Conservation (phyloP, 2,113 vertebrate species). For the Nestor notabilis region DNA sequence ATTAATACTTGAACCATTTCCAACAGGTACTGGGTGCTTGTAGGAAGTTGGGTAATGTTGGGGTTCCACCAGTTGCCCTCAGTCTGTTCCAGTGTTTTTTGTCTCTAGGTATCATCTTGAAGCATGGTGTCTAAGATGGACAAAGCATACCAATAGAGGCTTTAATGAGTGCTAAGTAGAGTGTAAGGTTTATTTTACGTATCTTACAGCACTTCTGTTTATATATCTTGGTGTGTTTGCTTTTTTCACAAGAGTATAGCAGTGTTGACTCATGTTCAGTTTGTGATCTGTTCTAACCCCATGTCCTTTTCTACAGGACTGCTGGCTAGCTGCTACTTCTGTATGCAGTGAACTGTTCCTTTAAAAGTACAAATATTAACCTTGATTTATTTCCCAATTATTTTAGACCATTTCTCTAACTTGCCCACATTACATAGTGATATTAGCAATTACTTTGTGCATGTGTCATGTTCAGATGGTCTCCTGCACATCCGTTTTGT, state of each 20-base stretch:
- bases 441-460: neutral
- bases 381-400: neutral
- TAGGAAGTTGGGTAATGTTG: neutral
- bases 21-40: neutral
- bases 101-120: neutral
- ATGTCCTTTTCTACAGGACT: neutral
- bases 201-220: constrained; percentile 2
- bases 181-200: neutral
- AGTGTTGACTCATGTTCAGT: constrained; percentile 22
- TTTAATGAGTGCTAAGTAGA: neutral
- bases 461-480: neutral
- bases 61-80: neutral
- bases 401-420: neutral
- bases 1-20: neutral
- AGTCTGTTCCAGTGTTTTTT: neutral
- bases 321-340: neutral
- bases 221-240: neutral
- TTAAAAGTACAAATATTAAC: neutral
- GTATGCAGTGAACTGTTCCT: neutral
- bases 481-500: neutral
- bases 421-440: neutral
- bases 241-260: constrained; percentile 49
- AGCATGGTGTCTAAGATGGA: neutral
- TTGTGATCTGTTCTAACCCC: neutral
- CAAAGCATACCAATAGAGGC: neutral